Percentiles rank a stretch among this genome's conserved stretches.
phyloP scores from a whole-genome alignment of 64 coral and sea anemone species.

The Astreopora myriophthalma region DNA sequence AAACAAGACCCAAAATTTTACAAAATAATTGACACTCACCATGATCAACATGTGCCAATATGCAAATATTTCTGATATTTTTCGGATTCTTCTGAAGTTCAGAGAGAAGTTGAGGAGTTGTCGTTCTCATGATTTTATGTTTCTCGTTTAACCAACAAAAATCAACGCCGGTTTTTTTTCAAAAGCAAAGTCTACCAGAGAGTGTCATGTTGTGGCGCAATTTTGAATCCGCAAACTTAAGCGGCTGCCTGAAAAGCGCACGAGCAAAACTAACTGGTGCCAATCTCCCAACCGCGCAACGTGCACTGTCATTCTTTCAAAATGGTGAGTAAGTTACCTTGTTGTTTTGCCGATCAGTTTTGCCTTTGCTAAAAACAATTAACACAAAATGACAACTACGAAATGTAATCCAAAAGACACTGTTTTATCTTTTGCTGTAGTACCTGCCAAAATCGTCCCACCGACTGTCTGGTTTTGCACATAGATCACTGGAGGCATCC shows the following conservation, averaged over 20 bases:
- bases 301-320: constrained; percentile 98
- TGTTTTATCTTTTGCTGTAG: not conserved
- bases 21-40: constrained; percentile 55
- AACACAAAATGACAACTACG: not conserved
- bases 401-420: not conserved
- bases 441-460: not conserved
- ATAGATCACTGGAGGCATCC: not conserved
- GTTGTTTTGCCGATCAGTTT: not conserved
- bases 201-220: constrained; percentile 67
- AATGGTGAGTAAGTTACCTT: constrained; percentile 75
- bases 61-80: constrained; percentile 99
- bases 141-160: not conserved
- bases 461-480: not conserved
- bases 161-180: not conserved
- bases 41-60: constrained; percentile 97
- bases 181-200: constrained; percentile 2
- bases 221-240: constrained; percentile 20
- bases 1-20: not conserved
- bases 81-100: constrained; percentile 94
- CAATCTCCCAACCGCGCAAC: constrained; percentile 38
- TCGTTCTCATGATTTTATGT: constrained; percentile 64
- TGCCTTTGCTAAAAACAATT: not conserved
- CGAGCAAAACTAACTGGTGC: constrained; percentile 15
- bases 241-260: constrained; percentile 18
- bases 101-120: constrained; percentile 65